Conservation (phyloP, 2,797 vertebrate genomes). For the Borostomias antarcticus region DNA sequence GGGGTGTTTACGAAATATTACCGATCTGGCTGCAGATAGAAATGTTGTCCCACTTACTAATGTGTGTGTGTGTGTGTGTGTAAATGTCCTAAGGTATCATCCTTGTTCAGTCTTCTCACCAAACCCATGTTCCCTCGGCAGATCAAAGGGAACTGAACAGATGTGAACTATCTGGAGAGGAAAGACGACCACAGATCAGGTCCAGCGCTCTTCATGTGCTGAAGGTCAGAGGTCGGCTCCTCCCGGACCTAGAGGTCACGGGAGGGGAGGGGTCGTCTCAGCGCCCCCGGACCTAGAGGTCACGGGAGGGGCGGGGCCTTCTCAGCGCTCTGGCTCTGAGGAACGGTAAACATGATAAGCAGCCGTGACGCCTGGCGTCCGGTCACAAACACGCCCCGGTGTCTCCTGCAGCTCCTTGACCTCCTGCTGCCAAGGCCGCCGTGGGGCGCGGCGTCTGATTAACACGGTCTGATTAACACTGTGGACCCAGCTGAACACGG, state of each 20-base stretch:
- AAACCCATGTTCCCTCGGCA: background rate
- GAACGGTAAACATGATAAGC: background rate
- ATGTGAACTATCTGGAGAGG: no score
- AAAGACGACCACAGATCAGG: background rate
- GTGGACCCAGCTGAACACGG: slow-evolving; percentile 15
- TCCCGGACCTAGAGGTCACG: no score
- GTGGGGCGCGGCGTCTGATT: no score
- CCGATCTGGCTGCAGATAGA: background rate
- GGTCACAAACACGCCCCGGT: background rate
- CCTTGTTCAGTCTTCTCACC: background rate
- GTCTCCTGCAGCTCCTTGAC: no score
- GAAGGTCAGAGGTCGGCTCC: no score
- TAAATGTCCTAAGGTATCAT: background rate
- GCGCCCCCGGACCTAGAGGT: no score
- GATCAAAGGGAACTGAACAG: background rate
- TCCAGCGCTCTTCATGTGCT: slow-evolving; percentile 23
- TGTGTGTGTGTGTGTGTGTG: background rate
- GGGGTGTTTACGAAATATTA: background rate
- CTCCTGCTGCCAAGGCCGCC: no score
- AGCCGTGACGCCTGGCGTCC: background rate
- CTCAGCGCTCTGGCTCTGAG: background rate
- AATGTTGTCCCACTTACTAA: background rate
- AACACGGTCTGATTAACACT: slow-evolving; percentile 34
- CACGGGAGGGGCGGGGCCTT: background rate
- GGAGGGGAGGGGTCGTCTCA: no score